Evolutionary conservation across 2,797 vertebrate genomes (phyloP), one percentile per base, ranked within the genome.

Genomic region (Pteronotus mesoamericanus): DNA sequence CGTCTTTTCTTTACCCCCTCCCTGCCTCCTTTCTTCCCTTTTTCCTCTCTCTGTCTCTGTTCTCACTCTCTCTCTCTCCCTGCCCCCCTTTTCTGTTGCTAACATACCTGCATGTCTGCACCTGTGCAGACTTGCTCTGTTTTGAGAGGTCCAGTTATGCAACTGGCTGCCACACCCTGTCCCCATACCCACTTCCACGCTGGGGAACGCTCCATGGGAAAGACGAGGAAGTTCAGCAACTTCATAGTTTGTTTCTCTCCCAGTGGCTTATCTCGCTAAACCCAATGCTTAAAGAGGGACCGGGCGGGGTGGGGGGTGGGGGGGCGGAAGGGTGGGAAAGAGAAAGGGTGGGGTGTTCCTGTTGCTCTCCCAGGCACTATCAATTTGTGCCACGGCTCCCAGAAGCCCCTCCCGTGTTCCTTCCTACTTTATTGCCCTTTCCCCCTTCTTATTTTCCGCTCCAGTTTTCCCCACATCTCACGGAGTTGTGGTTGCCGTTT

Each of bases 121-220:
- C 96, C 75, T 84, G 94, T 77, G 89, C 66, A 57, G 61, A 39
- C 37, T 9, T 37, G 80, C 83, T 96, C 84, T 94, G 92, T 92
- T 94, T 96, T 32, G 94, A 85, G 86, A 94, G 26, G 21, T 11
- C 66, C 61, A 83, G 9, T 91, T 42, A 18, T 57, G 90, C 93
- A 86, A 16, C 59, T 1, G 24, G 24, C 44, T 6, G 21, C 84
- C 92, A 80, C 75, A 14, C 94, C 96, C 92, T 39, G 12, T 5
- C 3, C 16, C 9, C 83, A 48, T 10, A 10, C 48, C 51, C 66
- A 11, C 37, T 89, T 34, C 39, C 92, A 91, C 3, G 24, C 53
- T 44, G 26, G 88, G 61, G 51, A 42, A 24, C 21, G 26, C 87
- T 87, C 44, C 16, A 37, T 34, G 61, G 80, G 80, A 85, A 83